These are phyloP conservation scores for Drosophila orena DNA, from an alignment of 1,140 invertebrate species.

Conservation along the genomic window DNA sequence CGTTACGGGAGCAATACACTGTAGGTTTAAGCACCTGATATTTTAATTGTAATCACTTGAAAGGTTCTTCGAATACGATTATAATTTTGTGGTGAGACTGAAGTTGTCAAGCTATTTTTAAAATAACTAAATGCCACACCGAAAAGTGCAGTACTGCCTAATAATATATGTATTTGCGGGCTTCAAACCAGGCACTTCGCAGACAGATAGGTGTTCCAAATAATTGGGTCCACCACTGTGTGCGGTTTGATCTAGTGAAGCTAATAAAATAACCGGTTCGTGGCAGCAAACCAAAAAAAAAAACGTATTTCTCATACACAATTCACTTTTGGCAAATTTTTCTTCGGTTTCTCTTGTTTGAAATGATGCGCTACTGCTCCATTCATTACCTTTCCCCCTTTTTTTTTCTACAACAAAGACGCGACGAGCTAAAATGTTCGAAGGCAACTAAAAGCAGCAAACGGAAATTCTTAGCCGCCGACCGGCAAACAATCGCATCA, in stretches of 20 bases:
- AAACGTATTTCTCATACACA: conserved; percentile 1
- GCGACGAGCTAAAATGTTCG: conserved; percentile 70
- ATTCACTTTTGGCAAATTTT: conserved; percentile 25
- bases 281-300: conserved; percentile 6
- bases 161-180: neutral
- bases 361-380: conserved; percentile 9
- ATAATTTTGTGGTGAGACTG: no score
- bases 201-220: neutral
- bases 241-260: conserved; percentile 9
- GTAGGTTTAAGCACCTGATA: neutral
- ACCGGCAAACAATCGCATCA: conserved; percentile 44
- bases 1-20: neutral
- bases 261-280: conserved; percentile 34
- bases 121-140: no score
- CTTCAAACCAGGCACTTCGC: neutral
- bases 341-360: conserved; percentile 24
- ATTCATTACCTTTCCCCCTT: conserved; percentile 24
- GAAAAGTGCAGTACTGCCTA: neutral
- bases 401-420: conserved; percentile 35
- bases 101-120: no score
- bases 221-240: conserved; percentile 16
- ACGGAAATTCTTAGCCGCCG: conserved; percentile 39
- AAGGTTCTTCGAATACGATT: no score
- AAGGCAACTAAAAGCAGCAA: conserved; percentile 61
- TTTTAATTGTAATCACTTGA: neutral